Conservation (phyloP, 2,888 invertebrate species). For the Lasioglossum malachurum region DNA sequence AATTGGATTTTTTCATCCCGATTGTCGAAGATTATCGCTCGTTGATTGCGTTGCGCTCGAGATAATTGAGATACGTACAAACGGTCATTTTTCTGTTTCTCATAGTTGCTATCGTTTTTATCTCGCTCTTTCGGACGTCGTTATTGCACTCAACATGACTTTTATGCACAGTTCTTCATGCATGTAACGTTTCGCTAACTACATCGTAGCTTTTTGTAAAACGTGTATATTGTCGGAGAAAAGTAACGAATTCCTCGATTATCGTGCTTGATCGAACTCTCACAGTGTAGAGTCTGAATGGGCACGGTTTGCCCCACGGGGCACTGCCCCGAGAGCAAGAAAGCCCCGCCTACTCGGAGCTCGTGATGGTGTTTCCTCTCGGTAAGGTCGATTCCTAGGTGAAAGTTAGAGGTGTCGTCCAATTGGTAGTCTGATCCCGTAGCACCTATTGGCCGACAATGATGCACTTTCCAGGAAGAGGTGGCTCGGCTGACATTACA, state of each 20-base stretch:
- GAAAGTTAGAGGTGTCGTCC: conserved; percentile 59
- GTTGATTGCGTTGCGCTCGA: neutral
- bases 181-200: neutral
- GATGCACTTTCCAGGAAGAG: conserved; percentile 67
- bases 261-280: neutral
- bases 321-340: neutral
- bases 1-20: conserved; percentile 22
- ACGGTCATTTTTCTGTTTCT: neutral
- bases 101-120: too few relatives aligned
- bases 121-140: neutral
- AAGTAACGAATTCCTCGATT: neutral
- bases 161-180: neutral
- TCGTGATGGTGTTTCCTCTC: conserved; percentile 43
- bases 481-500: conserved; percentile 57
- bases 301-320: neutral
- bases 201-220: neutral
- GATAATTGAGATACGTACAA: neutral
- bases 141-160: neutral
- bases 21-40: neutral
- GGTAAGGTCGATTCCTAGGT: conserved; percentile 62
- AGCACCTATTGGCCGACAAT: conserved; percentile 66
- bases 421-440: conserved; percentile 67
- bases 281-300: too few relatives aligned
- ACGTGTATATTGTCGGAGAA: neutral
- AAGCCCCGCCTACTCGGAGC: neutral